These are phyloP conservation scores for Lasioglossum calceatum DNA, from an alignment of 2,888 invertebrate species.

Conservation along the genomic window DNA sequence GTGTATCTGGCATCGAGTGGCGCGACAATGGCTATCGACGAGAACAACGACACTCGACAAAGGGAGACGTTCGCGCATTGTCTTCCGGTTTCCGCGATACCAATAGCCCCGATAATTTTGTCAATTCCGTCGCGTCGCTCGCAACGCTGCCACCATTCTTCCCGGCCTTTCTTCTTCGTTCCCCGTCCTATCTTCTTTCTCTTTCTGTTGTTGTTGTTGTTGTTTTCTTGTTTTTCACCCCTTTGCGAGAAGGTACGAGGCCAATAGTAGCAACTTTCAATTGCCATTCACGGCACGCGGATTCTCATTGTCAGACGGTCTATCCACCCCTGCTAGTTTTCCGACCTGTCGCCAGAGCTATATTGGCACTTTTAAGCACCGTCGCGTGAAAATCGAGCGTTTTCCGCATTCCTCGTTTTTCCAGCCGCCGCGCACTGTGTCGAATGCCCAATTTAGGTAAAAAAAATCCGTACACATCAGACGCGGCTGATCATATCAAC, in stretches of 20 bases:
- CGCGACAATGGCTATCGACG: constrained; percentile 45
- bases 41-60: constrained; percentile 33
- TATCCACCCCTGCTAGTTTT: background rate
- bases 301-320: background rate
- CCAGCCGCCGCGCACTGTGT: background rate
- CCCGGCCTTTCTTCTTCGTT: background rate
- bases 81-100: constrained; percentile 34
- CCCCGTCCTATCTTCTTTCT: background rate
- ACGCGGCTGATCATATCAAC: no score
- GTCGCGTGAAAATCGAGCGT: background rate
- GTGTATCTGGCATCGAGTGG: constrained; percentile 25
- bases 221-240: background rate
- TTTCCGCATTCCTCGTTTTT: background rate
- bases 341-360: background rate
- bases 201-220: background rate
- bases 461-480: no score
- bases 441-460: no score
- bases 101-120: constrained; percentile 16
- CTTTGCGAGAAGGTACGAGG: background rate
- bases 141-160: constrained; percentile 6
- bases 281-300: constrained; percentile 2
- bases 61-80: constrained; percentile 49
- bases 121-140: constrained; percentile 19
- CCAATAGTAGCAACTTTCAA: constrained; percentile 12
- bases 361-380: constrained; percentile 15